Percentiles rank a stretch among this genome's conserved stretches.
Evolutionary conservation across 2,113 vertebrate species (phyloP).

Genomic region (Elephantulus edwardii): DNA sequence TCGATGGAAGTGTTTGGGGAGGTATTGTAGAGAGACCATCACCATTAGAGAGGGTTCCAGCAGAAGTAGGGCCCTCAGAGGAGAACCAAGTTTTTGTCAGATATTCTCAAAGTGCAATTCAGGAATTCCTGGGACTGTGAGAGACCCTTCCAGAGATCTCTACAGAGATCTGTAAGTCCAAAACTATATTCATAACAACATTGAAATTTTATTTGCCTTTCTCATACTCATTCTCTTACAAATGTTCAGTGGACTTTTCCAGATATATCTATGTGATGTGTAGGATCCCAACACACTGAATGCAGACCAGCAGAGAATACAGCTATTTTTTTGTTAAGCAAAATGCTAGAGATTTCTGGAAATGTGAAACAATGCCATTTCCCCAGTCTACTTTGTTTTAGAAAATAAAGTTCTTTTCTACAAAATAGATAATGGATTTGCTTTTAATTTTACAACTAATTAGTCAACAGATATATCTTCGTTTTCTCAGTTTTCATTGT

Average conservation of each 20-base stretch:
- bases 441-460: constrained; percentile 1
- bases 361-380: not conserved
- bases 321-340: not conserved
- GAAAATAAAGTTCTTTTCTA: not conserved
- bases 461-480: not conserved
- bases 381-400: not conserved
- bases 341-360: constrained; percentile 1
- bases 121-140: not conserved
- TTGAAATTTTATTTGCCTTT: not conserved
- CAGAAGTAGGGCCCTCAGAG: not conserved
- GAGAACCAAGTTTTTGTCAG: not conserved
- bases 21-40: not conserved
- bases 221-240: not conserved
- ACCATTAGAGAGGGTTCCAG: not conserved
- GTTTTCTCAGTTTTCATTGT: not conserved
- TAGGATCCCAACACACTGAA: too few relatives aligned
- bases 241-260: constrained; percentile 13
- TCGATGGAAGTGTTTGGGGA: not conserved
- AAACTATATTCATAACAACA: not conserved
- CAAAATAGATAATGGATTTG: too few relatives aligned
- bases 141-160: not conserved
- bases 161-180: not conserved
- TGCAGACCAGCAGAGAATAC: not conserved
- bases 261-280: not conserved
- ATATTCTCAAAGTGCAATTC: not conserved